Evolutionary conservation across 2,888 invertebrate genomes (phyloP), one percentile per base, ranked within the genome.

Genomic region (Dryadula phaetusa): DNA sequence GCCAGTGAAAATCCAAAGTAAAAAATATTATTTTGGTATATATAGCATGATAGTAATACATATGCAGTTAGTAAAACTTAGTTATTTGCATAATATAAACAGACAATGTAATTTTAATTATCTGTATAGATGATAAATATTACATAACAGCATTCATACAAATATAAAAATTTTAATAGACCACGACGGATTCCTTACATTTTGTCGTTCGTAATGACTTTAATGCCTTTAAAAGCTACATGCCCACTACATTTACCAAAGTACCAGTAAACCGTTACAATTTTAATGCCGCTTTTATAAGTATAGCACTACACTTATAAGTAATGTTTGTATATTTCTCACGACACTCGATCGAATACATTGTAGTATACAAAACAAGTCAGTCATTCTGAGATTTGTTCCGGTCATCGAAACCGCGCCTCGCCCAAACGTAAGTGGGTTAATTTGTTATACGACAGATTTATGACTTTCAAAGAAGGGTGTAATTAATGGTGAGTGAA

Each of bases 391-490:
- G 72, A 76, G 76, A 77, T 79, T 79, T 72, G 79, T 79, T 79
- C 76, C 75, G 79, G 74, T 64, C 71, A 66, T 70, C 72, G 70
- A 71, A 63, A 72, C 71, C 71, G 72, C 71, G 71, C 74, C 72
- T 74, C 76, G 65, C 22, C 70, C 73, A 69, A 73, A 73, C 70
- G 66, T 75, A 75, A 78, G 76, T 75, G 75, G 77, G 73, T 75
- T 77, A 76, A 87, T 89, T 88, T 82, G 85, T 87, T 84, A 68
- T 82, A 78, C 76, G 83, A 86, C 85, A 86, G 87, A 87, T 87
- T 88, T 88, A 88, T 84, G 81, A 79, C 75, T 71, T 69, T 74
- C 71, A 76, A 75, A 72, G 73, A 69, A 77, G 74, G 77, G 64
- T 67, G 25, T 69, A 61, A 66, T 70, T 70, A 70, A 66, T 61